Evolutionary conservation across 2,797 vertebrate genomes (phyloP).

Genomic region (Apogon talboti): DNA sequence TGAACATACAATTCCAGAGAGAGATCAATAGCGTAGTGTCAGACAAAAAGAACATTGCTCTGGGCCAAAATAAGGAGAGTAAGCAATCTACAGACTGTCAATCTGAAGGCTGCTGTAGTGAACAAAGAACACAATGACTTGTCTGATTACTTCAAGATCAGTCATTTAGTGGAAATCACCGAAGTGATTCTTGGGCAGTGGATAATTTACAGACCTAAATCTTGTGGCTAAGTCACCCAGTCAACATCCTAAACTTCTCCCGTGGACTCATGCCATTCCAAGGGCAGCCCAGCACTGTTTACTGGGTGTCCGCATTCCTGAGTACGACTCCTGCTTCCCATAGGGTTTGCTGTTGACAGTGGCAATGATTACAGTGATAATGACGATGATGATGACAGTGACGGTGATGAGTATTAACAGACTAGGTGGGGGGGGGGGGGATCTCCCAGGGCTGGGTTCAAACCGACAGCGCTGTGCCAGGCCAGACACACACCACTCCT

Average conservation of each 20-base stretch:
- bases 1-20: slow-evolving; percentile 57
- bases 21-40: slow-evolving; percentile 71
- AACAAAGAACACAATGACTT: slow-evolving; percentile 57
- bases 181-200: slow-evolving; percentile 25
- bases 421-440: slow-evolving; percentile 39
- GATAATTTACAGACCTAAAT: slow-evolving; percentile 22
- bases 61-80: slow-evolving; percentile 47
- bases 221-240: slow-evolving; percentile 33
- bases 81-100: slow-evolving; percentile 59
- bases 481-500: slow-evolving; percentile 31
- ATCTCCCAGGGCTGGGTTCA: slow-evolving; percentile 61
- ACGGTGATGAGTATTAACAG: slow-evolving; percentile 76
- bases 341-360: slow-evolving; percentile 49
- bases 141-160: slow-evolving; percentile 44
- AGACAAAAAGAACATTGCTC: slow-evolving; percentile 63
- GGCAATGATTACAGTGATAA: slow-evolving; percentile 60
- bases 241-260: slow-evolving; percentile 26
- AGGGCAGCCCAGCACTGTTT: slow-evolving; percentile 34
- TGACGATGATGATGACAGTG: slow-evolving; percentile 69
- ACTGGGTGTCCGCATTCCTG: slow-evolving; percentile 31
- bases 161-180: slow-evolving; percentile 44
- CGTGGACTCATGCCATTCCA: slow-evolving; percentile 14
- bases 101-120: slow-evolving; percentile 45
- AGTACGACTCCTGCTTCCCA: slow-evolving; percentile 34
- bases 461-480: slow-evolving; percentile 51